Conservation (phyloP, 2,113 vertebrate genomes). For the Rhineura floridana region DNA sequence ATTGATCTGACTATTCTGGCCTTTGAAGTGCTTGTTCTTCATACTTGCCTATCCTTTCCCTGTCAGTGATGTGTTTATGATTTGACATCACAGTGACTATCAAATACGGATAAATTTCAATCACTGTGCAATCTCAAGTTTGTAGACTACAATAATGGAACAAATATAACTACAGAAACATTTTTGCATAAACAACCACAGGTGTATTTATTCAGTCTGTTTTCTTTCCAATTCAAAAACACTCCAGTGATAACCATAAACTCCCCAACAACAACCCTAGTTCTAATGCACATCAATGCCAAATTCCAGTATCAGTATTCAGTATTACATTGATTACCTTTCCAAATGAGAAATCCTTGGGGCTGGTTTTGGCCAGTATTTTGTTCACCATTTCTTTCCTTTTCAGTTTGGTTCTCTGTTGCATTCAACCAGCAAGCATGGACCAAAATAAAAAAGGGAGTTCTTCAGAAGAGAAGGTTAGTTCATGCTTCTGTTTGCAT, state of each 20-base stretch:
- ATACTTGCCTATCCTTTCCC: background rate
- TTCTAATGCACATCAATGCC: background rate
- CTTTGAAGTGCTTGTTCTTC: background rate
- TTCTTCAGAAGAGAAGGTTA: slow-evolving; percentile 3
- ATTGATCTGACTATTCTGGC: background rate
- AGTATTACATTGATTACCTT: background rate
- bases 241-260: background rate
- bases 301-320: background rate
- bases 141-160: background rate
- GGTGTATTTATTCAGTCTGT: background rate
- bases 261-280: background rate
- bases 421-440: background rate
- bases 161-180: slow-evolving; percentile 1
- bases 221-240: background rate
- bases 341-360: background rate
- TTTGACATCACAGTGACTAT: background rate
- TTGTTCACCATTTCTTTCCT: background rate
- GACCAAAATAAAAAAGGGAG: slow-evolving; percentile 7
- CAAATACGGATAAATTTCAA: slow-evolving; percentile 4
- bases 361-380: background rate
- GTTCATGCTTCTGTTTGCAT: slow-evolving; percentile 8
- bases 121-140: background rate
- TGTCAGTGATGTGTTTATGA: background rate
- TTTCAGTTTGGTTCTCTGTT: background rate
- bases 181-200: background rate